Evolutionary conservation across 2,888 invertebrate species (phyloP).

Genomic region (Tiliacea citrago): DNA sequence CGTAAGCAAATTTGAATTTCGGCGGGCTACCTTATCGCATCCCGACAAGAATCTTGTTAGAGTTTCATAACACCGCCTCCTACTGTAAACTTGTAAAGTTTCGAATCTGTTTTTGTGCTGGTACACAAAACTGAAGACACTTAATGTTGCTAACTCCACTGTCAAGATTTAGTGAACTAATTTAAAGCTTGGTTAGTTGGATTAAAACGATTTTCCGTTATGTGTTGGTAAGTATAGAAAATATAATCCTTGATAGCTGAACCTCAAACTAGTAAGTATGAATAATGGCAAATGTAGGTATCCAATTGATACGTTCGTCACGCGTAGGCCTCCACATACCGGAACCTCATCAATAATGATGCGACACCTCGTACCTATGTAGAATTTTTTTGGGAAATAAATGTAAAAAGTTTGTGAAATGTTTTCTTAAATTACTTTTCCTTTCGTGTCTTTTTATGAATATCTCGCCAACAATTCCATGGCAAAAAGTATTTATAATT

Average conservation of each 20-base stretch:
- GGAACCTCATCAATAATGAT: slow-evolving; percentile 49
- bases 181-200: slow-evolving; percentile 24
- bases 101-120: slow-evolving; percentile 48
- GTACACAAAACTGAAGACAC: slow-evolving; percentile 38
- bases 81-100: slow-evolving; percentile 44
- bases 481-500: background rate
- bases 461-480: background rate
- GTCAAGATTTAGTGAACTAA: slow-evolving; percentile 27
- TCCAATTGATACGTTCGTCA: slow-evolving; percentile 51
- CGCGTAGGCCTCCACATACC: slow-evolving; percentile 29
- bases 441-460: background rate
- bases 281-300: slow-evolving; percentile 30
- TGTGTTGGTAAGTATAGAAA: slow-evolving; percentile 1
- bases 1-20: too few relatives aligned
- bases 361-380: slow-evolving; percentile 16
- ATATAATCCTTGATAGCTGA: slow-evolving; percentile 3
- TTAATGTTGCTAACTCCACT: slow-evolving; percentile 31
- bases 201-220: slow-evolving; percentile 21
- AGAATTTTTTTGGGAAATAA: slow-evolving; percentile 19
- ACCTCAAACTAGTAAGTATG: slow-evolving; percentile 6
- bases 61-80: slow-evolving; percentile 44
- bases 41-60: slow-evolving; percentile 40
- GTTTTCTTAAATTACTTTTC: slow-evolving; percentile 6
- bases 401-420: slow-evolving; percentile 12
- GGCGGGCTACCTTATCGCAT: too few relatives aligned